A percentile compares a stretch with the other conserved stretches of the same genome.
These are phyloP conservation scores for Peromyscus nudipes DNA, from an alignment of 2,797 vertebrate species.

Conservation along the genomic window DNA sequence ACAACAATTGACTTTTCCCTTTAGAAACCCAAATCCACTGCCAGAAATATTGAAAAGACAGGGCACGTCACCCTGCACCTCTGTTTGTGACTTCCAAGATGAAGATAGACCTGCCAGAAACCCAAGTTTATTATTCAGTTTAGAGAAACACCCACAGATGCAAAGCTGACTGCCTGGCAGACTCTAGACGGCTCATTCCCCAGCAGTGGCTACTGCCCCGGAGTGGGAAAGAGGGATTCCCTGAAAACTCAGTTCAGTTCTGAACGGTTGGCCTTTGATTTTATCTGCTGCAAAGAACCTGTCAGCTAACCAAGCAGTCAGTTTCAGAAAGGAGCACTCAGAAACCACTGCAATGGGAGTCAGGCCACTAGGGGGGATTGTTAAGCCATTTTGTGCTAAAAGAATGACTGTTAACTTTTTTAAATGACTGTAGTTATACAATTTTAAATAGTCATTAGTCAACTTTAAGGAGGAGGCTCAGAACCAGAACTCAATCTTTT, in stretches of 20 bases:
- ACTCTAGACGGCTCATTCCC: neutral
- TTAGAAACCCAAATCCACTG: constrained; percentile 40
- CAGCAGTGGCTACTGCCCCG: neutral
- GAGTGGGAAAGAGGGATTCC: neutral
- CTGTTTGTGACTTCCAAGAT: neutral
- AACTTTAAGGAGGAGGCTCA: constrained; percentile 64
- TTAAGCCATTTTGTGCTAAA: constrained; percentile 71
- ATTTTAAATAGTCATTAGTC: constrained; percentile 70
- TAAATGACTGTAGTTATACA: constrained; percentile 51
- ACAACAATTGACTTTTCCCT: constrained; percentile 7
- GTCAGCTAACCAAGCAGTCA: neutral
- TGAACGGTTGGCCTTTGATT: neutral
- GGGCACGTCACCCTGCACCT: neutral
- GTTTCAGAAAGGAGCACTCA: constrained; percentile 13
- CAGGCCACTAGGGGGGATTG: constrained; percentile 85
- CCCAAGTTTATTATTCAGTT: neutral
- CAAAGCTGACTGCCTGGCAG: neutral
- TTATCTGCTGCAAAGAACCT: neutral
- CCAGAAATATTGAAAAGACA: constrained; percentile 23
- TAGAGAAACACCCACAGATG: neutral
- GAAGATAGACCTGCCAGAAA: neutral
- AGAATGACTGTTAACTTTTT: constrained; percentile 75
- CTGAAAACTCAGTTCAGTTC: neutral
- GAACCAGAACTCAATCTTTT: constrained; percentile 65
- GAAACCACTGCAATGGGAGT: constrained; percentile 48